A percentile compares a stretch with the other conserved stretches of the same genome.
Evolutionary conservation across 2,113 vertebrate species (phyloP).

Genomic region (Neolamprologus sp.): DNA sequence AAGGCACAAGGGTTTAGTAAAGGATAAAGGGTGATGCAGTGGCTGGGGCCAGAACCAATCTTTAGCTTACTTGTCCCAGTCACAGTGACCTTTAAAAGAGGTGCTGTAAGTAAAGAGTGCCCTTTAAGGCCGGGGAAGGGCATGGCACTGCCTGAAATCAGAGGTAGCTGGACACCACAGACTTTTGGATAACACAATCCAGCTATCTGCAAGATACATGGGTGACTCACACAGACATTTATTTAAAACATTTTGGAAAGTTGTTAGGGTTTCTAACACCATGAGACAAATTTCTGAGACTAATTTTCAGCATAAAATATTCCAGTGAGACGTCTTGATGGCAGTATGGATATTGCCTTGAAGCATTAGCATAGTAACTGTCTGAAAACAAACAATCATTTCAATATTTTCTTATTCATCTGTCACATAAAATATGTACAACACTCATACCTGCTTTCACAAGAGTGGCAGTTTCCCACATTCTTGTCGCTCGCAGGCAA

Average conservation of each 20-base stretch:
- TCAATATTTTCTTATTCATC: conserved; percentile 45
- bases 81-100: background rate
- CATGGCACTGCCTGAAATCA: background rate
- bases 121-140: conserved; percentile 20
- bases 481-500: conserved; percentile 60
- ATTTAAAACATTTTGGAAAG: background rate
- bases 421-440: conserved; percentile 60
- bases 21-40: background rate
- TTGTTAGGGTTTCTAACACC: background rate
- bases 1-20: conserved; percentile 36
- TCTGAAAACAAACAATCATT: conserved; percentile 53
- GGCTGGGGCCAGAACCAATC: background rate
- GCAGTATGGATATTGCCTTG: conserved; percentile 15
- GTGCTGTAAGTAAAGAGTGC: conserved; percentile 25
- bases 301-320: conserved; percentile 5
- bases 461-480: conserved; percentile 31
- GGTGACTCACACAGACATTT: background rate
- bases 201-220: background rate
- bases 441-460: conserved; percentile 54
- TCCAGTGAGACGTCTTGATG: background rate
- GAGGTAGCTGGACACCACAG: background rate
- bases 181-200: background rate
- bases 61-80: background rate
- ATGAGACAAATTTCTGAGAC: background rate
- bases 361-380: conserved; percentile 43